Evolutionary conservation across 1,140 invertebrate species (phyloP), one percentile per base, ranked within the genome.

Genomic region (Delia radicum): DNA sequence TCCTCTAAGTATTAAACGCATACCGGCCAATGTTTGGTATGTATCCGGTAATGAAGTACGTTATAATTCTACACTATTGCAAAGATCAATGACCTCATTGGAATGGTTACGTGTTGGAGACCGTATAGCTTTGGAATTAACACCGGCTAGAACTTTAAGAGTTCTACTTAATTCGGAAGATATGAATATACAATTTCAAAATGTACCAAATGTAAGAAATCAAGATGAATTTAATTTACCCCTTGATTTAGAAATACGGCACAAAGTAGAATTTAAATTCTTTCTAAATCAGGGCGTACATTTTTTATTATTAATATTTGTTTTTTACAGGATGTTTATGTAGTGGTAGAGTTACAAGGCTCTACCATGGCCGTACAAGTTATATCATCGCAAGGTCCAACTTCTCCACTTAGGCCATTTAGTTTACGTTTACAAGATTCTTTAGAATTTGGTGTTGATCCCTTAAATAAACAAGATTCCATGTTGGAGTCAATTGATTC

Each of bases 91-190:
- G 77, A 93, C 93, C 0, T 94, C 91, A 74, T 88, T 96, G 69
- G 92, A 94, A 78, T 94, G 94, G 91, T 82, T 97, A 6, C 88
- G 93, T 27, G 89, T 91, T 2, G 93, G 93, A 0, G 94, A 93
- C 83, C 89, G 91, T 72, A 88, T 94, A 15, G 91, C 92, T 1
- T 79, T 93, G 13, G 91, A 93, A 79, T 89, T 88, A 79, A 91
- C 88, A 15, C 87, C 87, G 71, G 91, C 91, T 77, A 88, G 87
- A 4, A 88, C 88, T 37, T 87, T 93, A 0, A 90, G 90, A 63
- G 88, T 91, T 67, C 89, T 90, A 75, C 87, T 96, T 1, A 96
- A 97, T 86, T 93, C 94, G 0, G 93, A 94, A 86, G 94, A 96
- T 81, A 90, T 95, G 83, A 93, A 94, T n/a, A 89, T 93, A n/a